These are phyloP conservation scores for Drosophila littoralis DNA, from an alignment of 1,140 invertebrate species.

Conservation along the genomic window DNA sequence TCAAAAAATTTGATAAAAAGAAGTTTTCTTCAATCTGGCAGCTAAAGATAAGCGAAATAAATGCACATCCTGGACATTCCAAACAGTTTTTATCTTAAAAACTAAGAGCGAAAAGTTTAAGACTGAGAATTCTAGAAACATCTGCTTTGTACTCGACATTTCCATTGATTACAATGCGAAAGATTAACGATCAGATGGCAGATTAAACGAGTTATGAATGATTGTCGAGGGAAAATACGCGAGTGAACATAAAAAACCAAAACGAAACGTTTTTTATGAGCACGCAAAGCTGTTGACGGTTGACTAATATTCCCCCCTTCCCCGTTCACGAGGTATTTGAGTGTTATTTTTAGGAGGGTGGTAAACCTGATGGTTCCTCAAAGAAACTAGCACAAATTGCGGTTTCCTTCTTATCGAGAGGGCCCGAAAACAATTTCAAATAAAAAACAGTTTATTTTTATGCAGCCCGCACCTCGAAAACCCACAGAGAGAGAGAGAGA, in stretches of 20 bases:
- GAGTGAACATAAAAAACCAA: conserved; percentile 5
- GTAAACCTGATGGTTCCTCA: conserved; percentile 6
- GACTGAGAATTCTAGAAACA: neutral
- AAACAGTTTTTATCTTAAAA: neutral
- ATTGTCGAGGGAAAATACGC: conserved; percentile 23
- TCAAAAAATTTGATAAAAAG: too few relatives aligned
- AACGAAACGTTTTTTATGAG: neutral
- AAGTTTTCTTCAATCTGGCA: too few relatives aligned
- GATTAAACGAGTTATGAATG: conserved; percentile 22
- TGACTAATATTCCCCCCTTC: too few relatives aligned
- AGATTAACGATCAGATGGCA: conserved; percentile 10
- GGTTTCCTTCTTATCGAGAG: conserved; percentile 35
- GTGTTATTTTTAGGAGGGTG: conserved; percentile 5
- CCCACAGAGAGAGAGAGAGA: too few relatives aligned
- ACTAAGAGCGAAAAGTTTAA: too few relatives aligned
- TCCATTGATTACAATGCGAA: neutral
- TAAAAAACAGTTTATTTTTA: conserved; percentile 43
- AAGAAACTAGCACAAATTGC: conserved; percentile 29
- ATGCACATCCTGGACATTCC: neutral
- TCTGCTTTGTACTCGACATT: neutral
- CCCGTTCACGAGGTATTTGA: neutral
- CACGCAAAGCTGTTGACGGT: neutral
- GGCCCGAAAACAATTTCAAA: conserved; percentile 20
- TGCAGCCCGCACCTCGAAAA: conserved; percentile 25
- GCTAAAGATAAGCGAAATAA: too few relatives aligned